Evolutionary conservation across 2,888 invertebrate genomes (phyloP), one percentile per base, ranked within the genome.

Genomic region (Athetis lepigone): DNA sequence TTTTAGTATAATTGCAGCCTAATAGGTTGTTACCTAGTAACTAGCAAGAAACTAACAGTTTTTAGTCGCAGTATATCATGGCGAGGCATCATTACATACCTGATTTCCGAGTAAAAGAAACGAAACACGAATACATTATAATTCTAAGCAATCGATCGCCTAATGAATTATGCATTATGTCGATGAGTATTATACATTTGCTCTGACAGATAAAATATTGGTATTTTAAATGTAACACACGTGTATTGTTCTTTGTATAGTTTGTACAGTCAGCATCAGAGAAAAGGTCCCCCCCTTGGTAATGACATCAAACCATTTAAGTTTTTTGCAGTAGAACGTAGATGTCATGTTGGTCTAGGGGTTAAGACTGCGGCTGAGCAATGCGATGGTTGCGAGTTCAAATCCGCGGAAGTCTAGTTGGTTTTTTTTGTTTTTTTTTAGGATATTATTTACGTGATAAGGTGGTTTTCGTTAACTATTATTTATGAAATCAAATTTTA

Each of bases 121-220:
- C 40, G 33, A 29, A 37, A 45, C 25, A 45, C 39, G 36, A 42
- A 49, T 73, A 60, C n/a, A 54, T 57, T 49, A 57, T 50, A 40
- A 57, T 36, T 36, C n/a, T 33, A 40, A 46, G 43, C 29, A 50
- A 56, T 74, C 43, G 40, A 57, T 57, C 25, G 3, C 13, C 13
- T 60, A 19, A 55, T 61, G 33, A 61, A 74, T 62, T 42, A 68
- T 43, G n/a, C n/a, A 57, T 18, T 40, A 11, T 25, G n/a, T 37
- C 33, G n/a, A 8, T 27, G 39, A 18, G 8, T 27, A 25, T 39
- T 13, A 52, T 51, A 45, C 11, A 33, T 49, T 43, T 43, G 18
- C 40, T 52, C n/a, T 21, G 36, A 2, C 50, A 39, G 36, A 43
- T 51, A 61, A 21, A 54, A 33, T 45, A 58, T 51, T 46, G 27